A percentile compares a stretch with the other conserved stretches of the same genome.
Evolutionary conservation across 2,888 invertebrate species (phyloP).

Genomic region (Stenodema calcarata): DNA sequence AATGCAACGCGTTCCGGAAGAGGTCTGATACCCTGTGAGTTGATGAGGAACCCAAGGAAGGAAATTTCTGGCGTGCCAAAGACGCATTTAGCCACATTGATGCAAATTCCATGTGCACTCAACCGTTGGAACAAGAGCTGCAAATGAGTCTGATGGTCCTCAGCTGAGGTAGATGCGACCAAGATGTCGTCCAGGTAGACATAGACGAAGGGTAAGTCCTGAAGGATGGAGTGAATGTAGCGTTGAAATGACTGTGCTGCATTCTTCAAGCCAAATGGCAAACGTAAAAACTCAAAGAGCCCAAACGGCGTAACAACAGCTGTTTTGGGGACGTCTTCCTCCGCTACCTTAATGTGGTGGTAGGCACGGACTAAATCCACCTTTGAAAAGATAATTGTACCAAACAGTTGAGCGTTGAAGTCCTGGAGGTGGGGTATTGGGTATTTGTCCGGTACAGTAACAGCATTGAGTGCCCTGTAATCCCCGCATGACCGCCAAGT

Average conservation of each 20-base stretch:
- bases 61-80: constrained; percentile 56
- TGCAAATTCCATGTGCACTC: constrained; percentile 56
- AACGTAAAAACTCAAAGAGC: constrained; percentile 52
- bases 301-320: constrained; percentile 58
- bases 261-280: constrained; percentile 56
- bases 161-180: constrained; percentile 51
- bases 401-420: constrained; percentile 56
- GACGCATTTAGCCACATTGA: constrained; percentile 60
- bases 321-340: constrained; percentile 51
- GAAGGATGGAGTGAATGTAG: constrained; percentile 56
- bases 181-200: constrained; percentile 57
- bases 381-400: constrained; percentile 58
- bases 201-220: constrained; percentile 54
- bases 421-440: constrained; percentile 60
- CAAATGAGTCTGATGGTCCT: constrained; percentile 56
- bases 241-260: constrained; percentile 58
- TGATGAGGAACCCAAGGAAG: constrained; percentile 58
- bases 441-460: constrained; percentile 60
- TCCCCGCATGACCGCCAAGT: constrained; percentile 60
- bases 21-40: constrained; percentile 58
- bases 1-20: constrained; percentile 59
- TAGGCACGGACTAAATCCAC: constrained; percentile 56
- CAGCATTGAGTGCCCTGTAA: constrained; percentile 60
- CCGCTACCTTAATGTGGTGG: constrained; percentile 60
- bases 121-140: constrained; percentile 53